Conservation (phyloP, 2,113 vertebrate species). For the Eulemur rufifrons region DNA sequence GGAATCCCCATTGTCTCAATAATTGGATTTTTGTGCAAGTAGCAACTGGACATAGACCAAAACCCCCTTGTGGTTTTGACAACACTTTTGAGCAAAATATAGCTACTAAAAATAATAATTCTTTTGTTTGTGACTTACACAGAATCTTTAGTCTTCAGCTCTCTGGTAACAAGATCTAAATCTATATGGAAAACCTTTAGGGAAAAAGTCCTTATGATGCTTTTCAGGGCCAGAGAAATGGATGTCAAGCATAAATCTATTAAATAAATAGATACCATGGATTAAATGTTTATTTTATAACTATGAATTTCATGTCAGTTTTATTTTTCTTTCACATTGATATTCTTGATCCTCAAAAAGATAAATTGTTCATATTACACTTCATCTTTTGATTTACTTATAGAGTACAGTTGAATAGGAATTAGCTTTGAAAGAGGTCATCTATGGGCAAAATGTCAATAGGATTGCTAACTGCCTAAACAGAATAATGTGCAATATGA, state of each 20-base stretch:
- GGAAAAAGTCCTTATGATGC: not conserved
- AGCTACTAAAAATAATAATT: not conserved
- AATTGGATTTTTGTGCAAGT: too few relatives aligned
- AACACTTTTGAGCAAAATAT: not conserved
- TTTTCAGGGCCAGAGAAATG: not conserved
- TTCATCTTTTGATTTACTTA: slow-evolving; percentile 28
- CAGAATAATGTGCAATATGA: not conserved
- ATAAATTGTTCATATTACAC: slow-evolving; percentile 1
- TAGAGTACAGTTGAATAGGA: not conserved
- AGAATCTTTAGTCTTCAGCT: not conserved
- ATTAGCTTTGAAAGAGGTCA: slow-evolving; percentile 49
- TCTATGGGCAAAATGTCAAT: slow-evolving; percentile 19
- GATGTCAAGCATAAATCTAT: slow-evolving; percentile 7
- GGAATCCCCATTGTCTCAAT: too few relatives aligned
- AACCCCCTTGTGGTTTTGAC: too few relatives aligned
- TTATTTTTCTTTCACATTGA: slow-evolving; percentile 47
- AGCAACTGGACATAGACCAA: too few relatives aligned
- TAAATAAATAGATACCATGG: slow-evolving; percentile 1
- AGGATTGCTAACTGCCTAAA: not conserved
- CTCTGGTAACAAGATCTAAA: not conserved
- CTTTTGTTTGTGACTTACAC: not conserved
- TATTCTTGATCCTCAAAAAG: not conserved
- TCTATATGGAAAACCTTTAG: not conserved
- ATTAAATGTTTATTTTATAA: slow-evolving; percentile 39
- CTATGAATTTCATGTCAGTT: slow-evolving; percentile 41